Percentiles rank a stretch among this genome's conserved stretches.
These are phyloP conservation scores for Rhynchotus rufescens DNA, from an alignment of 2,797 vertebrate species.

Conservation along the genomic window DNA sequence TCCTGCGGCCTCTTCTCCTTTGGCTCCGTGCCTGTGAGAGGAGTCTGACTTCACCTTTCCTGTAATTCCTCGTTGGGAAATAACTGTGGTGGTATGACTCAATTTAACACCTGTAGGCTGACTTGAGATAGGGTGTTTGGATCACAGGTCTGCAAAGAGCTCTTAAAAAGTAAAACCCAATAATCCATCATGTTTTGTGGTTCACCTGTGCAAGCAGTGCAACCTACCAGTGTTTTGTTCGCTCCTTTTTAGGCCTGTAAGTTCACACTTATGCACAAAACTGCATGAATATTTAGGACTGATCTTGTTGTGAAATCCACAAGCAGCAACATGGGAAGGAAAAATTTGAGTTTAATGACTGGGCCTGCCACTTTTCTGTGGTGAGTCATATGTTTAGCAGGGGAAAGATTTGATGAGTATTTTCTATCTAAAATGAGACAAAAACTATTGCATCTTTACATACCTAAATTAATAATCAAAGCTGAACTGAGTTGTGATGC, in stretches of 20 bases:
- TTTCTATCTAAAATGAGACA: neutral
- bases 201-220: neutral
- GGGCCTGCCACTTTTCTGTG: neutral
- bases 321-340: neutral
- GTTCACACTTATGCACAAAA: neutral
- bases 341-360: neutral
- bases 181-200: neutral
- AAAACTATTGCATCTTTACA: neutral
- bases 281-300: neutral
- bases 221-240: neutral
- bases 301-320: slow-evolving; percentile 5
- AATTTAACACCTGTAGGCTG: neutral
- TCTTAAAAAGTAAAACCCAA: neutral
- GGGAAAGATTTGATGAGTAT: neutral
- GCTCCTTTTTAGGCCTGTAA: neutral
- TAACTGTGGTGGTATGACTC: neutral
- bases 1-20: neutral
- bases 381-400: neutral
- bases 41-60: neutral
- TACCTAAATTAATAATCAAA: neutral
- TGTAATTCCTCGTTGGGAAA: neutral
- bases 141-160: neutral
- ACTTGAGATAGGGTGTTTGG: neutral
- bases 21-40: fast-evolving
- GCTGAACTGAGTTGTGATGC: neutral